These are phyloP conservation scores for Caenorhabditis tropicalis DNA, from an alignment of 1,140 invertebrate genomes.

Conservation along the genomic window DNA sequence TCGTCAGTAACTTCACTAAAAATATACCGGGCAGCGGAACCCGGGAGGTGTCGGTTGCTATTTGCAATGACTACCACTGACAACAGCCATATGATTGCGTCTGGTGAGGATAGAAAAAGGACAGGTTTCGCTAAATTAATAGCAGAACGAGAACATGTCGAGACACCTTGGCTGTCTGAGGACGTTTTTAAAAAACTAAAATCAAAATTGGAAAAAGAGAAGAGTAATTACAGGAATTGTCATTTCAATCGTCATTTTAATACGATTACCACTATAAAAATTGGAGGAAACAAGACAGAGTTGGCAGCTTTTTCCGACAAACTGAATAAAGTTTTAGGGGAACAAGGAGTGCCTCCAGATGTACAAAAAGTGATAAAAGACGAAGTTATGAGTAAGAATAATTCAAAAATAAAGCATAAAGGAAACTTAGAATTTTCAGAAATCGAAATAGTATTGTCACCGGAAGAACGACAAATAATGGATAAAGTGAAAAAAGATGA, in stretches of 20 bases:
- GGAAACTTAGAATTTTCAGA: background rate
- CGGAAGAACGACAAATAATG: background rate
- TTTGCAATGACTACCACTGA: too few species aligned
- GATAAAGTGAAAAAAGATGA: background rate
- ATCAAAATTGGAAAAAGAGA: background rate
- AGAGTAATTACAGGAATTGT: background rate
- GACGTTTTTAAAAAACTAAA: background rate
- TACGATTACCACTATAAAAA: background rate
- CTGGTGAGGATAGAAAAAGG: conserved; percentile 28
- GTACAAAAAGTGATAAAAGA: background rate
- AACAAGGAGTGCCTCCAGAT: background rate
- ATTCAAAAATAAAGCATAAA: background rate
- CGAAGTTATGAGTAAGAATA: conserved; percentile 15
- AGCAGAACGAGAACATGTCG: conserved; percentile 10
- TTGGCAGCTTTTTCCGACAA: background rate
- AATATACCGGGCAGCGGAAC: conserved; percentile 1
- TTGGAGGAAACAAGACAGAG: background rate
- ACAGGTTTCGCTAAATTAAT: conserved; percentile 27
- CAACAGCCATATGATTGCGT: background rate
- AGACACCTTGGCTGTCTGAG: conserved; percentile 42
- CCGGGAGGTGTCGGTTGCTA: conserved; percentile 1
- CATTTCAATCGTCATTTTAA: background rate
- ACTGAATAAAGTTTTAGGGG: background rate
- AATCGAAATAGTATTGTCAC: background rate
- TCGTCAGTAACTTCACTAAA: background rate